These are phyloP conservation scores for Zaprionus ornatus DNA, from an alignment of 1,140 invertebrate species.

Conservation along the genomic window DNA sequence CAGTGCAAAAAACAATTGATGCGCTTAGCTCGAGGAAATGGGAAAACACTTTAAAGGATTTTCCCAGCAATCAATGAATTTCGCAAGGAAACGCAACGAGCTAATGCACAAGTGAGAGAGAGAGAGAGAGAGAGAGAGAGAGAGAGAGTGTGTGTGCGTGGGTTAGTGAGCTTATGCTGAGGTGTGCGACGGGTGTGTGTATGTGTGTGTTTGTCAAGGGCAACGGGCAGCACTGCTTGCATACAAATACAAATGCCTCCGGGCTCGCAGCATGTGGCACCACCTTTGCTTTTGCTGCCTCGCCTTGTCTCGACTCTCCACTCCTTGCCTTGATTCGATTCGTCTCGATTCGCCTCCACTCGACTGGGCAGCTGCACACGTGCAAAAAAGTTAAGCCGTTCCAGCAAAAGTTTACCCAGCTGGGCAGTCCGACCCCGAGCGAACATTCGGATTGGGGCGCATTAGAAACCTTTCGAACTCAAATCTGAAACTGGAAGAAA, in stretches of 20 bases:
- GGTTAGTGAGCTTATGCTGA: conserved; percentile 3
- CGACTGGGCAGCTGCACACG: conserved; percentile 53
- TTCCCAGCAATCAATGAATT: conserved; percentile 36
- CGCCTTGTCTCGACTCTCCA: background rate
- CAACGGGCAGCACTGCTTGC: conserved; percentile 17
- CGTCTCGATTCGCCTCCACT: background rate
- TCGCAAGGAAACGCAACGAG: conserved; percentile 23
- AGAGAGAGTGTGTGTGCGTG: background rate
- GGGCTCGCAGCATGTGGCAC: conserved; percentile 13
- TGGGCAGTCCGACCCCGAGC: background rate
- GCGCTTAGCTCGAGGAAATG: conserved; percentile 32
- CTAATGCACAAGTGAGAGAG: conserved; percentile 17
- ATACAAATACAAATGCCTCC: conserved; percentile 47
- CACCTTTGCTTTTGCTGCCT: conserved; percentile 3
- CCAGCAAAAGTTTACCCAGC: conserved; percentile 66
- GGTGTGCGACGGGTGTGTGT: background rate
- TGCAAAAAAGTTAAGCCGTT: conserved; percentile 76
- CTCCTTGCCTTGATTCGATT: background rate
- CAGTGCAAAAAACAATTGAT: conserved; percentile 14
- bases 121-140: background rate
- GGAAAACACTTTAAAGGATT: conserved; percentile 72
- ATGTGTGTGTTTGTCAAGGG: conserved; percentile 30
- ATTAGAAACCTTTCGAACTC: conserved; percentile 66
- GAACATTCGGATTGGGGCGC: conserved; percentile 21
- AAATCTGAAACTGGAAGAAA: conserved; percentile 44